Evolutionary conservation across 2,113 vertebrate genomes (phyloP), one percentile per base, ranked within the genome.

Genomic region (Phalacrocorax pelagicus): DNA sequence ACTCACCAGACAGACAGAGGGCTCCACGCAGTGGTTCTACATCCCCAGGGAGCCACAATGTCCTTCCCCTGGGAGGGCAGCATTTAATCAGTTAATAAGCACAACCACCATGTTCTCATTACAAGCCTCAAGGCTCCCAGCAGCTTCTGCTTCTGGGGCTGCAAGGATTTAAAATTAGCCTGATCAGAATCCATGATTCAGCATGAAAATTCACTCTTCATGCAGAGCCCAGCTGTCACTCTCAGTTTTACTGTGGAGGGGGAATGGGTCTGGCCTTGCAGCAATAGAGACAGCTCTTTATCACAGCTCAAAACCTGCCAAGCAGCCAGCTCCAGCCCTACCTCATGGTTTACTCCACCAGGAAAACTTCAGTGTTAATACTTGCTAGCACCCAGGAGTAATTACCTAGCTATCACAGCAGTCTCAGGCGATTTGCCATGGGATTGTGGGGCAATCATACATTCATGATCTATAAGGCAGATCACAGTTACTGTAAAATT

Each of bases 1-100:
- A 0, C 70, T 32, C 70, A 15, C 9, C 1, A 5, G 29, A 23
- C 9, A 51, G 52, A 42, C 7, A 26, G 34, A 55, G 80, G 17
- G 17, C n/a, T 36, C 51, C 27, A 23, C 0, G 0, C 1, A 0
- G 5, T 30, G 40, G 3, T 49, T 38, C 59, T 63, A 21, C 23
- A 19, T 10, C 12, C 5, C 42, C 51, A 30, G 0, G 7, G 61
- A 91, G 27, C 34, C 38, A 34, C 62, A 29, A 0, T 0, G 8
- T 47, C 59, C 55, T 66, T 54, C 46, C 69, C 51, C 47, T 23
- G 23, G 34, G 8, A 65, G 5, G 34, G 10, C 42, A 84, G 38
- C 10, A 7, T 17, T 71, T 59, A 36, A 44, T 34, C 0, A 2
- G 27, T 30, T 61, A 54, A 87, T 6, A 62, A 92, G 62, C 52